Percentiles rank a stretch among this genome's conserved stretches.
phyloP scores from a whole-genome alignment of 2,113 vertebrate genomes.

The Gnathonemus echidnorhynchus region DNA sequence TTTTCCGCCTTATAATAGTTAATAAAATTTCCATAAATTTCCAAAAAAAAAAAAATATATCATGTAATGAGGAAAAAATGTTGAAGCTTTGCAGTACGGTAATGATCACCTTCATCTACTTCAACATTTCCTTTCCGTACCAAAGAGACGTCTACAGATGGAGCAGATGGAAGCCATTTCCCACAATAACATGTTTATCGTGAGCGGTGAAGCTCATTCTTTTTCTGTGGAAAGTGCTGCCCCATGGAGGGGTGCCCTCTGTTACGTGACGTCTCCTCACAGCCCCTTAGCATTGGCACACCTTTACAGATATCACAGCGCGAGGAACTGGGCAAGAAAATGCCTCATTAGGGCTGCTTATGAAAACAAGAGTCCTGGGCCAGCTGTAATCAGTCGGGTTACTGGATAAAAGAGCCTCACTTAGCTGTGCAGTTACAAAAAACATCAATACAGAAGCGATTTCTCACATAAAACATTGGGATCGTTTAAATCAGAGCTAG shows the following conservation, averaged over 20 bases:
- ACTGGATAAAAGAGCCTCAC: conserved; percentile 1
- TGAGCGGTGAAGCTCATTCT: not conserved
- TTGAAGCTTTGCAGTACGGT: not conserved
- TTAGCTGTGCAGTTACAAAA: not conserved
- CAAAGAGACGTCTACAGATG: not conserved
- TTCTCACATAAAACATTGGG: not conserved
- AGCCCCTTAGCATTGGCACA: conserved; percentile 1
- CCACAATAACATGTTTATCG: not conserved
- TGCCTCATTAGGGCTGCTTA: not conserved
- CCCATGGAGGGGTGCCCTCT: conserved; percentile 13
- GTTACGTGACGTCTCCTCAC: conserved; percentile 9
- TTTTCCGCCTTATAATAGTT: not conserved
- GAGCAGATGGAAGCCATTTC: conserved; percentile 2
- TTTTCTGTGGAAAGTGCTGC: not conserved
- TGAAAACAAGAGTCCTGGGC: not conserved
- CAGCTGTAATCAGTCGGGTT: not conserved
- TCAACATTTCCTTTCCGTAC: not conserved
- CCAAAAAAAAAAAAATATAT: not conserved
- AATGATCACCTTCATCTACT: not conserved
- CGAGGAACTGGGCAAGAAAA: not conserved
- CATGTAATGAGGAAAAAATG: not conserved
- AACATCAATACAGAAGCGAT: not conserved
- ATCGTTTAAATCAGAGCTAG: no score
- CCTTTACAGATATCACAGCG: not conserved
- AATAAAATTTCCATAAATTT: not conserved